phyloP scores from a whole-genome alignment of 2,888 invertebrate genomes.

The Sisyra nigra region DNA sequence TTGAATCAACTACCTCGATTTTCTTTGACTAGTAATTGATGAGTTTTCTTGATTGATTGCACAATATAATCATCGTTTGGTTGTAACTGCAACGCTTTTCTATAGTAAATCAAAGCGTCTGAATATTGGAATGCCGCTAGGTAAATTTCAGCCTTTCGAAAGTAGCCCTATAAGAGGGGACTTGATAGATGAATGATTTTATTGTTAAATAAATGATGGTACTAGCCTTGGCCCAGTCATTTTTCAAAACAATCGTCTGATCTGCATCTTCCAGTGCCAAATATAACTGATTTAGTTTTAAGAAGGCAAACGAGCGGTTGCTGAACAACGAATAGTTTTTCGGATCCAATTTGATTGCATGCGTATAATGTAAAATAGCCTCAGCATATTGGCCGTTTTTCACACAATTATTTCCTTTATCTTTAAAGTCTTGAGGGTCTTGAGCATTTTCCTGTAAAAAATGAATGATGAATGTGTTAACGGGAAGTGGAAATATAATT shows the following conservation, averaged over 20 bases:
- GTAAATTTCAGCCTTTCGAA: conserved; percentile 55
- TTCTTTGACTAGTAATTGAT: conserved; percentile 40
- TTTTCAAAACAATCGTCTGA: conserved; percentile 54
- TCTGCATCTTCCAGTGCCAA: conserved; percentile 64
- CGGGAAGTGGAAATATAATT: background rate
- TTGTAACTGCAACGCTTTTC: conserved; percentile 46
- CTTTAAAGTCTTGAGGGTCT: conserved; percentile 46
- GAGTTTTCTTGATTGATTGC: conserved; percentile 42
- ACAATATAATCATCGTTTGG: conserved; percentile 47
- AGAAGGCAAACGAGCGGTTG: conserved; percentile 65
- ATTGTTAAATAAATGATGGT: conserved; percentile 1
- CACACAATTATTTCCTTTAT: conserved; percentile 60
- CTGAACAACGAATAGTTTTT: conserved; percentile 56
- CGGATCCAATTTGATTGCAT: conserved; percentile 58
- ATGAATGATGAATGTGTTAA: background rate
- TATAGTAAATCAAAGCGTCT: conserved; percentile 52
- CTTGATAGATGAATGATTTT: background rate
- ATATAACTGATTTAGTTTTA: conserved; percentile 61
- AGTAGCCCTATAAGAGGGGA: conserved; percentile 41
- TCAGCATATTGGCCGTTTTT: conserved; percentile 55
- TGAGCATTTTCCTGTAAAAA: conserved; percentile 24
- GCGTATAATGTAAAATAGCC: conserved; percentile 63
- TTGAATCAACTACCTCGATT: conserved; percentile 29
- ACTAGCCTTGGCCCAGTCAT: conserved; percentile 61
- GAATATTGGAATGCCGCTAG: conserved; percentile 46